Conservation (phyloP, 37 sponge, comb jelly and placozoan genomes). For the Theonella swinhoei region DNA sequence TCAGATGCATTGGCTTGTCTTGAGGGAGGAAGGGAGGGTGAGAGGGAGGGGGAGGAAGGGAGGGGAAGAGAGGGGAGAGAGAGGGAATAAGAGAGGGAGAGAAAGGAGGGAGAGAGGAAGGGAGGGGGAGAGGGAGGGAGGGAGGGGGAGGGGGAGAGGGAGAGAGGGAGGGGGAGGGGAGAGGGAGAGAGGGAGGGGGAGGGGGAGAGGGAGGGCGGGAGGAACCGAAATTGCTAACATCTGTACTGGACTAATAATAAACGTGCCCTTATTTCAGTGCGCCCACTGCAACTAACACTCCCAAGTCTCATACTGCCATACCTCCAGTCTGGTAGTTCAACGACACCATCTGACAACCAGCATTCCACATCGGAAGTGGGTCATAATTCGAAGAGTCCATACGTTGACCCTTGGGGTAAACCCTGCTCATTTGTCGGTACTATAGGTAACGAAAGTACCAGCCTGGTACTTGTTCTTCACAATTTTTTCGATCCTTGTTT, state of each 20-base stretch:
- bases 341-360: slow-evolving; percentile 91
- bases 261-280: too few species aligned
- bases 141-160: background rate
- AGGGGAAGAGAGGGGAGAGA: too few species aligned
- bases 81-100: too few species aligned
- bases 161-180: background rate
- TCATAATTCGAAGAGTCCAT: slow-evolving; percentile 96
- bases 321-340: slow-evolving; percentile 98
- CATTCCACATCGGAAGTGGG: slow-evolving; percentile 93
- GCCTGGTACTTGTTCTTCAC: slow-evolving; percentile 61
- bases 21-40: too few species aligned
- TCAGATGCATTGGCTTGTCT: slow-evolving; percentile 97
- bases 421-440: slow-evolving; percentile 80
- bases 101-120: too few species aligned
- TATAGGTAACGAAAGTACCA: slow-evolving; percentile 67
- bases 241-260: too few species aligned
- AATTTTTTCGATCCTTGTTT: slow-evolving; percentile 83
- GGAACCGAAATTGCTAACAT: too few species aligned
- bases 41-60: too few species aligned
- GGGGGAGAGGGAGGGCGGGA: background rate
- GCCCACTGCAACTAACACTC: background rate
- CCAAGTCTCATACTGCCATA: background rate
- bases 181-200: background rate
- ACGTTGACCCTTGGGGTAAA: slow-evolving; percentile 94
- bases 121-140: background rate